Percentiles rank a stretch among this genome's conserved stretches.
Conservation (phyloP, 2,113 vertebrate genomes). For the Mesembrinibis cayennensis region DNA sequence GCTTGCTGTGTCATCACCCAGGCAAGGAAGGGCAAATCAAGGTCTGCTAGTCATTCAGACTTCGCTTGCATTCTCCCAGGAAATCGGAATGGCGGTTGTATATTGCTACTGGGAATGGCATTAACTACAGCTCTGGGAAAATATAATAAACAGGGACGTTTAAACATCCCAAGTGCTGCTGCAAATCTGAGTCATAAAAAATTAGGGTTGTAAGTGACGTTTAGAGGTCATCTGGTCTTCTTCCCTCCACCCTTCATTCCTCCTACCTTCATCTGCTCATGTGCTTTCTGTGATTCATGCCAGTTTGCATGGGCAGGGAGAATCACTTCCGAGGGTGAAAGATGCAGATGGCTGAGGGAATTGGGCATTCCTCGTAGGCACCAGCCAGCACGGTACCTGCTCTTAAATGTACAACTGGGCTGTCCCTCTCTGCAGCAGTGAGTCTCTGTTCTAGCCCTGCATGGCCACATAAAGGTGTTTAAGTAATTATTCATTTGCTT, state of each 20-base stretch:
- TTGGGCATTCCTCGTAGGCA: background rate
- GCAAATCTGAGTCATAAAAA: background rate
- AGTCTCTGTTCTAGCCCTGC: background rate
- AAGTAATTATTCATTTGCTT: background rate
- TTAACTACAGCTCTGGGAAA: background rate
- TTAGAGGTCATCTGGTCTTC: background rate
- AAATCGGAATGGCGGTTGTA: fast-evolving
- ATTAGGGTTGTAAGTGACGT: background rate
- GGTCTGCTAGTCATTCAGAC: background rate
- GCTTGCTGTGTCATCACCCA: background rate
- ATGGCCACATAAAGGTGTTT: background rate
- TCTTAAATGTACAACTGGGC: fast-evolving
- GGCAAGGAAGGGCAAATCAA: background rate
- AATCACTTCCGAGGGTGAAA: background rate
- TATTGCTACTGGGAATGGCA: background rate
- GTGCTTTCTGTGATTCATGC: background rate
- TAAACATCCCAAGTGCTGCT: background rate
- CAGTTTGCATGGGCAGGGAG: background rate
- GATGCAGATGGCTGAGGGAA: background rate
- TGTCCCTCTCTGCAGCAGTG: background rate
- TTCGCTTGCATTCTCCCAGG: background rate
- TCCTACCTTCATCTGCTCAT: background rate
- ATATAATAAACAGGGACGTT: background rate
- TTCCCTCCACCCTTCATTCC: background rate
- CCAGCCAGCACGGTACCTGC: background rate